A percentile compares a stretch with the other conserved stretches of the same genome.
phyloP scores from a whole-genome alignment of 2,113 vertebrate species.

The Pygathrix nemaeus region DNA sequence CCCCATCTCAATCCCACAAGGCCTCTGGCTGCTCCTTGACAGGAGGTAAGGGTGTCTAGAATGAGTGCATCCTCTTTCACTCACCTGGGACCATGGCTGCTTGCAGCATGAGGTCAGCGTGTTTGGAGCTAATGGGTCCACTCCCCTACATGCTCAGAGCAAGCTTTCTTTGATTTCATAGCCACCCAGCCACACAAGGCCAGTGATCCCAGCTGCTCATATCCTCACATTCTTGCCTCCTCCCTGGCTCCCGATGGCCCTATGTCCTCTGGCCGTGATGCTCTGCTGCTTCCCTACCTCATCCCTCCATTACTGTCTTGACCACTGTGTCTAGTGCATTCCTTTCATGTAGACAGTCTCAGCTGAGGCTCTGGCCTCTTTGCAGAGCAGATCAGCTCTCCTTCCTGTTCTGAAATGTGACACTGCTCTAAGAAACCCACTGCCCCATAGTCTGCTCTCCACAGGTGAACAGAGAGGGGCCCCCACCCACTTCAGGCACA shows the following conservation, averaged over 20 bases:
- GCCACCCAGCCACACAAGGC: neutral
- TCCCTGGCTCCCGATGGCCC: neutral
- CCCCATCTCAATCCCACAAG: neutral
- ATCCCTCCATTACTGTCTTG: neutral
- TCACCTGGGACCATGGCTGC: neutral
- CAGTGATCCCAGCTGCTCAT: neutral
- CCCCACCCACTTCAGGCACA: too few species aligned
- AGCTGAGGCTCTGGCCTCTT: neutral
- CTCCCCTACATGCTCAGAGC: too few species aligned
- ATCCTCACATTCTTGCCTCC: too few species aligned
- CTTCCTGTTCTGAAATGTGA: neutral
- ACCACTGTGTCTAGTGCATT: neutral
- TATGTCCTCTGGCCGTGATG: fast-evolving
- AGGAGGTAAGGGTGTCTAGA: neutral
- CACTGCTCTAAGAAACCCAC: neutral
- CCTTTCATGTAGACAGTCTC: neutral
- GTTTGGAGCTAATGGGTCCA: neutral
- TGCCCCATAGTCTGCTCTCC: neutral
- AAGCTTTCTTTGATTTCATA: neutral
- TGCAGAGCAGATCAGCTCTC: neutral
- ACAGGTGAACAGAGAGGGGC: neutral
- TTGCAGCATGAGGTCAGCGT: neutral
- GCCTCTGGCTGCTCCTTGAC: neutral
- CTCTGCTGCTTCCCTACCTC: neutral
- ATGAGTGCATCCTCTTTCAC: neutral